These are phyloP conservation scores for Pampusana beccarii DNA, from an alignment of 2,113 vertebrate genomes.

Conservation along the genomic window DNA sequence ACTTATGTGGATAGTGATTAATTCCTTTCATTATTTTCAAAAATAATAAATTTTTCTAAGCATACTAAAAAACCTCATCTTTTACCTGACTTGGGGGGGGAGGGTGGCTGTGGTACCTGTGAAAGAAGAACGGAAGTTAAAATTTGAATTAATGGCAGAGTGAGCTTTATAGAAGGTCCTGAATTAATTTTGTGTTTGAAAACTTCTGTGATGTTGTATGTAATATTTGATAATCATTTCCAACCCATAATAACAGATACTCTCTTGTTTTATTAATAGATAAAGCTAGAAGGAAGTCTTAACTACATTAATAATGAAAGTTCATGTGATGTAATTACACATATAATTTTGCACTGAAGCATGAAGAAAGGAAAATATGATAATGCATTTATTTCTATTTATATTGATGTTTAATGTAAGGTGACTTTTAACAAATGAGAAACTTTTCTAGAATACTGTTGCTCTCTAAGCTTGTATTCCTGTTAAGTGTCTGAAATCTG, in stretches of 20 bases:
- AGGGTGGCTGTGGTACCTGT: not conserved
- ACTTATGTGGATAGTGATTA: not conserved
- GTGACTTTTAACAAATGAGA: not conserved
- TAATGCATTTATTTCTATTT: not conserved
- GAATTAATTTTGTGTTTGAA: not conserved
- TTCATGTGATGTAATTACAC: not conserved
- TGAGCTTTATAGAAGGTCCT: not conserved
- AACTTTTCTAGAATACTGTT: not conserved
- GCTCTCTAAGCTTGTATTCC: not conserved
- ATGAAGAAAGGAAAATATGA: not conserved
- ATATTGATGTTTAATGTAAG: not conserved
- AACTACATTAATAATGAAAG: not conserved
- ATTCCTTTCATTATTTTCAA: not conserved
- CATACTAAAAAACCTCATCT: not conserved
- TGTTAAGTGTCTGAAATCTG: not conserved
- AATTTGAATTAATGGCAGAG: not conserved
- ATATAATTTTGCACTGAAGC: not conserved
- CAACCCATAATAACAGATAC: not conserved
- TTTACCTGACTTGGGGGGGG: not conserved
- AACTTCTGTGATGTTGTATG: not conserved
- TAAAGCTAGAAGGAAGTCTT: not conserved
- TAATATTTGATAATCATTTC: not conserved
- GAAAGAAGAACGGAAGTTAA: not conserved
- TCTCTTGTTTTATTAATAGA: not conserved
- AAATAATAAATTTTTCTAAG: not conserved